Percentiles rank a stretch among this genome's conserved stretches.
Conservation (phyloP, 2,888 invertebrate genomes). For the Drosophila bunnanda region DNA sequence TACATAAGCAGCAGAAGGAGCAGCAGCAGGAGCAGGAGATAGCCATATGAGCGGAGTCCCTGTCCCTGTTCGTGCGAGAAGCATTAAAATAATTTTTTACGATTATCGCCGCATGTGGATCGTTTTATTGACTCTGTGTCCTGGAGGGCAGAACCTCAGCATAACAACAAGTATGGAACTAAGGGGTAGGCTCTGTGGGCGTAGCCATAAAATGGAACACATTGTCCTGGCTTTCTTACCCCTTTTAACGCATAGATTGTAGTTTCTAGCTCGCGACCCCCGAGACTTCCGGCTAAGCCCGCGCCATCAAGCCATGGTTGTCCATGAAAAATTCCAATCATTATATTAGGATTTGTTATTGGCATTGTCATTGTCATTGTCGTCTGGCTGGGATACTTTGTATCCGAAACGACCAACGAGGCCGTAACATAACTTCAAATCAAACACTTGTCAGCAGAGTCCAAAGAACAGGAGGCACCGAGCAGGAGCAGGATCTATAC, state of each 20-base stretch:
- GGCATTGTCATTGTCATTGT: conserved; percentile 9
- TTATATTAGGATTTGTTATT: conserved; percentile 28
- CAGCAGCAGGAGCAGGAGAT: background rate
- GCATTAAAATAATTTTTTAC: conserved; percentile 68
- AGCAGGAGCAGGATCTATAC: background rate
- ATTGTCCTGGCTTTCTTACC: conserved; percentile 14
- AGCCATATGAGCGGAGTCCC: background rate
- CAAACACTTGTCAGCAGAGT: conserved; percentile 52
- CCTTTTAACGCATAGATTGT: background rate
- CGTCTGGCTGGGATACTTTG: conserved; percentile 8
- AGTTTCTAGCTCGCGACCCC: background rate
- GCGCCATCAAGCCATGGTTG: background rate
- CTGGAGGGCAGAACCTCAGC: conserved; percentile 3
- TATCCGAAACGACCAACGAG: background rate
- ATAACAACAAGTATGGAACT: conserved; percentile 22
- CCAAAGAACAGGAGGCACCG: background rate
- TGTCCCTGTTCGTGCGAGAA: conserved; percentile 8
- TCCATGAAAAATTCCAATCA: conserved; percentile 25
- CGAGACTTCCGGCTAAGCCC: background rate
- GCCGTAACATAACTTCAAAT: conserved; percentile 67
- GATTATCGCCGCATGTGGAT: conserved; percentile 64
- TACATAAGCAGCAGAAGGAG: conserved; percentile 21
- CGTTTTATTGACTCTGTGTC: conserved; percentile 62
- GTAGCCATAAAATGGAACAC: background rate
- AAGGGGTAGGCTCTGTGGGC: background rate